phyloP scores from a whole-genome alignment of 2,888 invertebrate species.

The Dynastes tityus region DNA sequence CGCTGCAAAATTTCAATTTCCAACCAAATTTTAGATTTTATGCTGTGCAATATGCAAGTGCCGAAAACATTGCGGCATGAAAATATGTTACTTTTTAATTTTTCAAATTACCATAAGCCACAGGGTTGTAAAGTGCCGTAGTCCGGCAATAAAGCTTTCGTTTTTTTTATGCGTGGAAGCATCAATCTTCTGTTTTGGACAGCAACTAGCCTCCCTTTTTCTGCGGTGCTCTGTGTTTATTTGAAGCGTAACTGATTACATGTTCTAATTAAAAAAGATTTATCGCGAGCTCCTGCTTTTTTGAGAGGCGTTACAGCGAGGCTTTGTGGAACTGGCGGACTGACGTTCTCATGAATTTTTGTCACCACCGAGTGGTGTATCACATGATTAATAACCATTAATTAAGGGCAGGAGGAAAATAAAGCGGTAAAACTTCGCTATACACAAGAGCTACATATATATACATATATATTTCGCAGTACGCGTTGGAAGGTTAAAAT shows the following conservation, averaged over 20 bases:
- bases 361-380: slow-evolving; percentile 2
- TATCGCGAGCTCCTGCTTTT: slow-evolving; percentile 33
- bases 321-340: slow-evolving; percentile 2
- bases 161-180: slow-evolving; percentile 28
- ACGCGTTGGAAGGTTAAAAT: not conserved
- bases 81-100: slow-evolving; percentile 10
- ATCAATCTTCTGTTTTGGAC: slow-evolving; percentile 29
- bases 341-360: slow-evolving; percentile 28
- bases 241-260: slow-evolving; percentile 47
- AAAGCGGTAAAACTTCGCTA: not conserved
- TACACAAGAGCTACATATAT: not conserved
- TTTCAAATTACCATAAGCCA: not conserved
- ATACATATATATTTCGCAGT: not conserved
- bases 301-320: slow-evolving; percentile 6
- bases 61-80: not conserved
- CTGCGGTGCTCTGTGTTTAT: slow-evolving; percentile 18
- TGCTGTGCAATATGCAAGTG: no score
- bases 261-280: slow-evolving; percentile 48
- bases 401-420: slow-evolving; percentile 17
- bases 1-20: no score
- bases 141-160: slow-evolving; percentile 1
- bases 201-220: slow-evolving; percentile 6
- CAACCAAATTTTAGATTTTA: no score
- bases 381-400: slow-evolving; percentile 33
- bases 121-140: slow-evolving; percentile 5